Base-by-base conservation (phyloP, 2,113 vertebrate species). In the Galemys pyrenaicus region DNA sequence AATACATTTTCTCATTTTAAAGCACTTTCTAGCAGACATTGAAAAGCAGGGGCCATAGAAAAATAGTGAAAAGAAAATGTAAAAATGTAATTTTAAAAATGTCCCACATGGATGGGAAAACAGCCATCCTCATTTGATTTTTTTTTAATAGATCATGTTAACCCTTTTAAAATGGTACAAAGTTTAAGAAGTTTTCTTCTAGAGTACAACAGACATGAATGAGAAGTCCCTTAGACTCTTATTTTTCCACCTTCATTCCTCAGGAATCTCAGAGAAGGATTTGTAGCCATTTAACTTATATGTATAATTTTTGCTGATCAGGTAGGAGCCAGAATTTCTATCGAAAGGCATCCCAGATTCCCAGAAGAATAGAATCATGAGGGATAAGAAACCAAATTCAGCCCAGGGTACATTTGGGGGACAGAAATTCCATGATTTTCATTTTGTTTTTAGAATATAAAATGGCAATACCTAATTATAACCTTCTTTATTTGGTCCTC, bases 1-100 rank as follows among this genome's bases (percentile, higher is more conserved):
- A 80, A 37, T 51, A 9, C 67, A 6, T 89, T 54, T 92, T 92
- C 60, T 74, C 39, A 73, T 88, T 35, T 96, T 94, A 67, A 49
- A 95, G 71, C 30, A 46, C 58, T 75, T 91, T 35, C 15, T 80
- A 35, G 22, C 78, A 39, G 54, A 78, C 30, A 26, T 3, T 91
- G 58, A 24, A 35, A 35, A 70, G 9, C 39, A 84, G 78, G 28
- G 12, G 67, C 35, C 35, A 60, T 67, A 67, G 37, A 92, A 62
- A 92, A 79, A 60, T 3, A 60, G 16, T 79, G 20, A 65, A 15
- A 62, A 60, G 22, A 75, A 91, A 68, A 37, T 28, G 10, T 84
- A 82, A 86, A 68, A 68, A 3, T 60, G 35, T 58, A 90, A 90
- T 74, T 81, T 88, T 41, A 60, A 46, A 30, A 22, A 46, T 73